Percentiles rank a stretch among this genome's conserved stretches.
These are phyloP conservation scores for Echiichthys vipera DNA, from an alignment of 2,797 vertebrate genomes.

Conservation along the genomic window DNA sequence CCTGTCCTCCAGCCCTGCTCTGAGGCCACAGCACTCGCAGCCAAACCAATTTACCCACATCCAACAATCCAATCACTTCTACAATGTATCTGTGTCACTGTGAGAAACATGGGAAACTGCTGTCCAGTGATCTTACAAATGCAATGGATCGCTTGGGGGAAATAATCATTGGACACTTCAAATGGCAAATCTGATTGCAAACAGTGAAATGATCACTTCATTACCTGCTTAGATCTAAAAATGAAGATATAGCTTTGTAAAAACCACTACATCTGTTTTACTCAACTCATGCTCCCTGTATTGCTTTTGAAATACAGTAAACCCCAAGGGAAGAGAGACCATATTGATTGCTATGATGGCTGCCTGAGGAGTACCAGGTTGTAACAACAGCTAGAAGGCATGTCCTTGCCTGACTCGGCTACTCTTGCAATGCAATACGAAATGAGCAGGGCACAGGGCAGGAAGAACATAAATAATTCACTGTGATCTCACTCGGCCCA, in stretches of 20 bases:
- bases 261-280: conserved; percentile 4
- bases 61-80: conserved; percentile 74
- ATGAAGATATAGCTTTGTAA: conserved; percentile 9
- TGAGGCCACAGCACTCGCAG: conserved; percentile 48
- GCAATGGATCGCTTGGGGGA: conserved; percentile 47
- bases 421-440: conserved; percentile 30
- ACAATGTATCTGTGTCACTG: conserved; percentile 74
- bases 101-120: conserved; percentile 46
- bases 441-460: conserved; percentile 45
- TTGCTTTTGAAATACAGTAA: conserved; percentile 44
- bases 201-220: conserved; percentile 24
- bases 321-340: conserved; percentile 27
- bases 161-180: conserved; percentile 60
- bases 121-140: conserved; percentile 72
- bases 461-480: conserved; percentile 67
- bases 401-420: conserved; percentile 48
- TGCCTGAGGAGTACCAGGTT: conserved; percentile 53
- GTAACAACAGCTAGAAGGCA: conserved; percentile 65
- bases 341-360: conserved; percentile 59
- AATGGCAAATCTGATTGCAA: conserved; percentile 43
- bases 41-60: conserved; percentile 70
- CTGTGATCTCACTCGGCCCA: conserved; percentile 61
- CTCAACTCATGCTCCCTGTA: neutral
- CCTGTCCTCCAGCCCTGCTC: conserved; percentile 62
- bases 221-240: conserved; percentile 6